These are phyloP conservation scores for Lutraria lutraria DNA, from an alignment of 2,888 invertebrate genomes.

Conservation along the genomic window DNA sequence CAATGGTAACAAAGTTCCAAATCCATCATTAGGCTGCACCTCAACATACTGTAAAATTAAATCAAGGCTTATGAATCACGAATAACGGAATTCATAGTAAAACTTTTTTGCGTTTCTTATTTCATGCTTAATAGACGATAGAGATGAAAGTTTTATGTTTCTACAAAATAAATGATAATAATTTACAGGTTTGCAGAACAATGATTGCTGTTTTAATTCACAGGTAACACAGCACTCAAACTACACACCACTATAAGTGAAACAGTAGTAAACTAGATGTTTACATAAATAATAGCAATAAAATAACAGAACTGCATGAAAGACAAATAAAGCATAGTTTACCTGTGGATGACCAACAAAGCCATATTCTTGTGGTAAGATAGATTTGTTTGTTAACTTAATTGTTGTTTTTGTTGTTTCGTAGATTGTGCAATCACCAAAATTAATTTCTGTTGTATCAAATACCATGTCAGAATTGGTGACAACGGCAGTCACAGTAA, in stretches of 20 bases:
- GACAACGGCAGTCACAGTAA: constrained; percentile 86
- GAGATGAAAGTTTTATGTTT: no score
- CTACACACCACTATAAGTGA: background rate
- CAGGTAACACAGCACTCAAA: background rate
- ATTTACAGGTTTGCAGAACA: no score
- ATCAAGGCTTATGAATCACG: background rate
- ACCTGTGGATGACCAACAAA: constrained; percentile 86
- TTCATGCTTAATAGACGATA: no score
- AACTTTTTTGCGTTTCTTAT: no score
- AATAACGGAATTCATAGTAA: background rate
- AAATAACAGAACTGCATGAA: background rate
- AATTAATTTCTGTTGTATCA: constrained; percentile 83
- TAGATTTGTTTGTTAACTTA: constrained; percentile 85
- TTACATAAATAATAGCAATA: no score
- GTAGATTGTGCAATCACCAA: constrained; percentile 86
- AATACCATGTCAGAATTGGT: constrained; percentile 86
- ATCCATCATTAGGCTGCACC: constrained; percentile 87
- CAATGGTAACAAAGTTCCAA: constrained; percentile 86
- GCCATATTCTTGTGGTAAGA: constrained; percentile 86
- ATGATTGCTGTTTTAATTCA: background rate
- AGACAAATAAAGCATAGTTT: background rate
- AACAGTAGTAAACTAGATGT: no score
- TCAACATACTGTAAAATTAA: constrained; percentile 84
- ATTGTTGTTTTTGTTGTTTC: constrained; percentile 84
- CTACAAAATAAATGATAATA: no score